Evolutionary conservation across 2,797 vertebrate genomes (phyloP).

Genomic region (Sitta carolinensis): DNA sequence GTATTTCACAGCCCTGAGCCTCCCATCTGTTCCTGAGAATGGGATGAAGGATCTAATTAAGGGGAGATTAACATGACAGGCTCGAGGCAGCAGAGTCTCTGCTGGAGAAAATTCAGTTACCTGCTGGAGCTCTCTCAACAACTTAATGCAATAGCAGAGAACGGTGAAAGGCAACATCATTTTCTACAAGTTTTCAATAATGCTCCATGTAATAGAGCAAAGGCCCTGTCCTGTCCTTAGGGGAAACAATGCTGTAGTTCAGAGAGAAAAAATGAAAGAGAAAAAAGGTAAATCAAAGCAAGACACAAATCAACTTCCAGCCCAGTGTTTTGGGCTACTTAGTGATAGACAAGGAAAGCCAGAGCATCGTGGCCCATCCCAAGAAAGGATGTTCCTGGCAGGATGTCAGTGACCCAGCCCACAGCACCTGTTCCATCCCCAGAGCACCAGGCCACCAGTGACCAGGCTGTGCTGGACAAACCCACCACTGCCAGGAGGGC

Average conservation of each 20-base stretch:
- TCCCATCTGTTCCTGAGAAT: conserved; percentile 13
- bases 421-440: accelerated
- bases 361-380: accelerated
- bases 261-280: not conserved
- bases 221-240: not conserved
- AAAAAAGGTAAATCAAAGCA: not conserved
- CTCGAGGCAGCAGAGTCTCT: conserved; percentile 10
- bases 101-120: conserved; percentile 11
- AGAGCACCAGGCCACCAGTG: not conserved
- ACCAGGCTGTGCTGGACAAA: not conserved
- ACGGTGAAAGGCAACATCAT: not conserved
- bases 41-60: conserved; percentile 45
- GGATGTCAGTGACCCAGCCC: not conserved
- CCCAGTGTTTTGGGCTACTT: not conserved
- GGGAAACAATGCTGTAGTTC: not conserved
- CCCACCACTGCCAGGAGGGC: not conserved
- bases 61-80: not conserved
- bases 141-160: not conserved
- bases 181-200: conserved; percentile 18
- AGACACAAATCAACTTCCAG: not conserved
- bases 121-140: conserved; percentile 1
- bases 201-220: not conserved
- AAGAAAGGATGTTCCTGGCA: not conserved
- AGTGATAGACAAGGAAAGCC: not conserved
- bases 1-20: conserved; percentile 11